Evolutionary conservation across 2,797 vertebrate genomes (phyloP), one percentile per base, ranked within the genome.

Genomic region (Acanthurus leucopareius): DNA sequence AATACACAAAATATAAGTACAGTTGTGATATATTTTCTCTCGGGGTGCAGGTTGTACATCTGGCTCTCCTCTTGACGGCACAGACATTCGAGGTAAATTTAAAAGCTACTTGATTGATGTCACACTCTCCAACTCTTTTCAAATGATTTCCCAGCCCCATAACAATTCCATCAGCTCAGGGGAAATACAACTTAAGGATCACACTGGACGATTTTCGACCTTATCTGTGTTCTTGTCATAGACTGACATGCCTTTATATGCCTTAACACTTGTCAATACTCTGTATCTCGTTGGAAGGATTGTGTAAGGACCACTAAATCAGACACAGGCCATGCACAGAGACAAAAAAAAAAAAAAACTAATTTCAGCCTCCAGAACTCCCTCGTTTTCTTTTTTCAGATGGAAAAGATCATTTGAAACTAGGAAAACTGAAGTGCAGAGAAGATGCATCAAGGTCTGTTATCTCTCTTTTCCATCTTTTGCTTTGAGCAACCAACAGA

Each of bases 21-120:
- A 13, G 65, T 22, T 53, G 0, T 32, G 28, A 2, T 32, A 15
- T 59, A 64, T 14, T 58, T 64, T 77, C 71, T 69, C 69, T 65
- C 28, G 42, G 28, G 32, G 62, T 56, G 56, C 38, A 61, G 53
- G 28, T 51, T 60, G 49, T 82, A 75, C 63, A 77, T 87, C 61
- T 79, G 63, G 20, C 64, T 82, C 70, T 83, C n/a, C 45, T 67
- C 20, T 22, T 83, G 80, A 85, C 59, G 83, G 63, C 77, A 16
- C 59, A 83, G 68, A 84, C 84, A 82, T 89, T 88, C 86, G 79
- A 54, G 22, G 48, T 80, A 68, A 82, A 77, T 86, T 86, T 87
- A 88, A 88, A 89, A 82, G 86, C 88, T 38, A 48, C 60, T 59
- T 86, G 86, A 91, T 86, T 80, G 77, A 91, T 91, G 78, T 47